Percentiles rank a stretch among this genome's conserved stretches.
phyloP scores from a whole-genome alignment of 2,113 vertebrate genomes.

The Bujurquina vittata region DNA sequence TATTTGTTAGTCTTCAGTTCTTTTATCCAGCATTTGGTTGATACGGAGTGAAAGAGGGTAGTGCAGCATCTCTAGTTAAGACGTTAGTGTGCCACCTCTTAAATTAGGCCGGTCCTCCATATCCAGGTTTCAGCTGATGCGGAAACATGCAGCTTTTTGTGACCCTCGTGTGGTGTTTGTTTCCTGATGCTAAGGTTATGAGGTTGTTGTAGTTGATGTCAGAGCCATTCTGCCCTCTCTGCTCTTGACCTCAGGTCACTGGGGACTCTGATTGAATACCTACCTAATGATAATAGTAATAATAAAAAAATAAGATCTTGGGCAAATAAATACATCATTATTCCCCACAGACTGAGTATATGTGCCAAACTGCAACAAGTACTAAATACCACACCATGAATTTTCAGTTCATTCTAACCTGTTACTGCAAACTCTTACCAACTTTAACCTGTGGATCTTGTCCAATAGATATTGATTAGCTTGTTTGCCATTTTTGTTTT shows the following conservation, averaged over 20 bases:
- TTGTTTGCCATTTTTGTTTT: constrained; percentile 85
- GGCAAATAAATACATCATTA: constrained; percentile 31
- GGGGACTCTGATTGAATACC: not conserved
- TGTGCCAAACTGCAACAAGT: not conserved
- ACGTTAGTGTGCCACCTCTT: not conserved
- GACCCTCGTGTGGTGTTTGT: not conserved
- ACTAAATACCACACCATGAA: constrained; percentile 29
- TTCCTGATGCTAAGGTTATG: not conserved
- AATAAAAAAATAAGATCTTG: not conserved
- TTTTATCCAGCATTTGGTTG: not conserved
- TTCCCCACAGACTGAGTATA: not conserved
- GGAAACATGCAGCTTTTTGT: not conserved
- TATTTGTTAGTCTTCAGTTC: not conserved
- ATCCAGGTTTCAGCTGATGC: not conserved
- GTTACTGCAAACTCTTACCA: constrained; percentile 64
- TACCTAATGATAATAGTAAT: not conserved
- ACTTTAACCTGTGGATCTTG: constrained; percentile 62
- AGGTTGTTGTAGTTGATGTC: not conserved
- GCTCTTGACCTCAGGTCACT: constrained; percentile 5
- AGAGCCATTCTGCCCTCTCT: not conserved
- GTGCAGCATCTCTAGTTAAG: not conserved
- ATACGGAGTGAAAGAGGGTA: not conserved
- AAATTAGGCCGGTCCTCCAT: not conserved
- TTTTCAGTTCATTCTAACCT: constrained; percentile 34
- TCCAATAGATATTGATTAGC: constrained; percentile 79